phyloP scores from a whole-genome alignment of 1,140 invertebrate genomes.

The Leptopilina boulardi region DNA sequence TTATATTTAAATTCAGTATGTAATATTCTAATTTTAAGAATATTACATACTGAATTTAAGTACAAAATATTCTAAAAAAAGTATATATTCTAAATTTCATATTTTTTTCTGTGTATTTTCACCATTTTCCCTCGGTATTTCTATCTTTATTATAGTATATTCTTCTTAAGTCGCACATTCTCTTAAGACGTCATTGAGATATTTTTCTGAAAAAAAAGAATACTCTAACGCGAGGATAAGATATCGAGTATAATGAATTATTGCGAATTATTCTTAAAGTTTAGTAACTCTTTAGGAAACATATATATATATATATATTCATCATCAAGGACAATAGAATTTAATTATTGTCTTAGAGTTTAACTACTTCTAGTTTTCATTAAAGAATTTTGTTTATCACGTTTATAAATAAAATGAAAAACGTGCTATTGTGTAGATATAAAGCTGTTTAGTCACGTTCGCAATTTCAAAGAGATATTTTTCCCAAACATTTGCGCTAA shows the following conservation, averaged over 20 bases:
- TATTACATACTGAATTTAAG: too few species aligned
- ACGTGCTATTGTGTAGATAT: background rate
- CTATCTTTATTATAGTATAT: too few species aligned
- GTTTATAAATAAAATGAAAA: background rate
- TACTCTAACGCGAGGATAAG: background rate
- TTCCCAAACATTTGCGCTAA: background rate
- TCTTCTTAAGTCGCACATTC: background rate
- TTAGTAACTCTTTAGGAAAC: background rate
- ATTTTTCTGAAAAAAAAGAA: background rate
- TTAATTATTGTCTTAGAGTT: background rate
- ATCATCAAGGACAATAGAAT: slow-evolving; percentile 1
- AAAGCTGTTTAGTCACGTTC: background rate
- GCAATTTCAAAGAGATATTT: background rate
- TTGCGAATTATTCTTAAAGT: background rate
- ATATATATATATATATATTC: too few species aligned
- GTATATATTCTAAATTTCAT: too few species aligned
- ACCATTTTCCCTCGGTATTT: too few species aligned
- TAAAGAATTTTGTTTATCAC: slow-evolving; percentile 10
- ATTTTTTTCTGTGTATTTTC: too few species aligned
- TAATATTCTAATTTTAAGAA: too few species aligned
- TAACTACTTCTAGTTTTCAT: background rate
- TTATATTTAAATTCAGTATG: too few species aligned
- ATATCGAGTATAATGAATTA: background rate
- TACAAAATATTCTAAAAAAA: too few species aligned
- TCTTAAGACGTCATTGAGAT: background rate